Evolutionary conservation across 1,140 invertebrate species (phyloP), one percentile per base, ranked within the genome.

Genomic region (Bilobella aurantiaca): DNA sequence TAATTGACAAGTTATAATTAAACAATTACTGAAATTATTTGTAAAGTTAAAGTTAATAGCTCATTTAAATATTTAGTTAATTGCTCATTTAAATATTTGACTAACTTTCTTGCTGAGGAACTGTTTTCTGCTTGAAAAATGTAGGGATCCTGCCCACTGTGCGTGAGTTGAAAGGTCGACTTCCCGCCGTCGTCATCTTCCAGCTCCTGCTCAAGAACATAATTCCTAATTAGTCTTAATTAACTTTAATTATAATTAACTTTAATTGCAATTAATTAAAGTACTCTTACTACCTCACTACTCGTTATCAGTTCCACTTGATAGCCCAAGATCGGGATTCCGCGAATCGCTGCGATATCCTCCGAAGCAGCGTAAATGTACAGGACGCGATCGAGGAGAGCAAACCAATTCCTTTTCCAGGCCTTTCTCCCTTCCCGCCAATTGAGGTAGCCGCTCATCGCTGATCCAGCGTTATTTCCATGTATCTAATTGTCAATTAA

Each of bases 351-450:
- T 58, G 79, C 81, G 37, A 83, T 80, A 76, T 85, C 84, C 78
- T 85, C 81, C 59, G 81, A 81, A 30, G 83, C 83, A 74, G 79
- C 82, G 70, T 83, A 86, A 23, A 79, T 78, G 72, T 85, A 86
- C n/a, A 86, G 72, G n/a, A 85, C 83, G 73, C 82, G 78, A 58
- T 84, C 81, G 71, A 85, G 84, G 1, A 85, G 74, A 25, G 85
- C 82, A 76, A 84, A 85, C 84, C 84, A 86, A 30, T 75, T 74
- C 27, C 77, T 75, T 74, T 84, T 83, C 83, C 84, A 85, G 56
- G 78, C 77, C 64, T 77, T 77, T 49, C 75, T 73, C 3, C 67
- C 65, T 30, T 72, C 75, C 32, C 73, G 66, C 58, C 77, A 73
- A 42, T 76, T 71, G 29, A 85, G 75, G 75, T 83, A 84, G n/a